These are phyloP conservation scores for Ganaspis sp. DNA, from an alignment of 1,140 invertebrate species.

Conservation along the genomic window DNA sequence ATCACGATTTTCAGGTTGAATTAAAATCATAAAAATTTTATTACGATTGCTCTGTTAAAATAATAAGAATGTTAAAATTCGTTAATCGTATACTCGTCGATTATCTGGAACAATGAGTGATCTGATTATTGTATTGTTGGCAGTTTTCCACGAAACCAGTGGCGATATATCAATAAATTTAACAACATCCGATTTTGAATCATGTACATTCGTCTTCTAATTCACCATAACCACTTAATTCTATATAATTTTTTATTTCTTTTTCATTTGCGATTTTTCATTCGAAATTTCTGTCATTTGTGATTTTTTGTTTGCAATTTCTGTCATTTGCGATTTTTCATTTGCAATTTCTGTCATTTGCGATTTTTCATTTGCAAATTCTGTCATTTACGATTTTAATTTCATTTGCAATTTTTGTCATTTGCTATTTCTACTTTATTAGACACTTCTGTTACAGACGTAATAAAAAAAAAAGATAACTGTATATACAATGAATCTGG, in stretches of 20 bases:
- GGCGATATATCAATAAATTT: slow-evolving; percentile 28
- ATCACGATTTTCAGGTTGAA: slow-evolving; percentile 18
- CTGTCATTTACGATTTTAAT: no score
- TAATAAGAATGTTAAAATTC: slow-evolving; percentile 15
- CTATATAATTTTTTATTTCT: background rate
- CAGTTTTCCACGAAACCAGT: slow-evolving; percentile 23
- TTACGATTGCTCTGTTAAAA: slow-evolving; percentile 19
- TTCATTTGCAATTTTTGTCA: background rate
- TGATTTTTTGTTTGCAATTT: no score
- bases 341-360: background rate
- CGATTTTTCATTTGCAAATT: no score
- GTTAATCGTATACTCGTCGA: background rate
- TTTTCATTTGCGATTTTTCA: background rate
- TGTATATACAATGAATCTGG: slow-evolving; percentile 34
- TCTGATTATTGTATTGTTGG: slow-evolving; percentile 25
- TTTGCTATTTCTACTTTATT: background rate
- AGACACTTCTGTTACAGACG: slow-evolving; percentile 27
- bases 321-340: no score
- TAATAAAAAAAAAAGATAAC: slow-evolving; percentile 27
- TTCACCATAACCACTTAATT: background rate
- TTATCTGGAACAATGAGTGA: slow-evolving; percentile 18
- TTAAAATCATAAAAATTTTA: background rate
- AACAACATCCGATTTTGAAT: slow-evolving; percentile 28
- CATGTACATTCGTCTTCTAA: background rate
- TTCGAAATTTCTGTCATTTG: no score